Evolutionary conservation across 2,797 vertebrate genomes (phyloP).

Genomic region (Pelochelys cantorii): DNA sequence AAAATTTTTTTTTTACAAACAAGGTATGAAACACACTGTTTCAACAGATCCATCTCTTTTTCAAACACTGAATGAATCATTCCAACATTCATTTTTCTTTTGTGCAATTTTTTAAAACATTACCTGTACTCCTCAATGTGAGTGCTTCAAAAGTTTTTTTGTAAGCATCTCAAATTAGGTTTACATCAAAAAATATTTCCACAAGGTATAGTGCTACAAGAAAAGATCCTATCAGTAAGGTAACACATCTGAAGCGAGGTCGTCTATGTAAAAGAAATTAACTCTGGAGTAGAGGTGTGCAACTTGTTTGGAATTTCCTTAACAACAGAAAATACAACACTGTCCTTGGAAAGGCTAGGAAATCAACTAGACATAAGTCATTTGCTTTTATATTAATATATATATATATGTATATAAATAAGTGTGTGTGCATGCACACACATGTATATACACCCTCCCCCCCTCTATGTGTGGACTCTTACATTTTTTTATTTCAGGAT

Average conservation of each 20-base stretch:
- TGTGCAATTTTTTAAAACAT: constrained; percentile 93
- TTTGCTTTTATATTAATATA: constrained; percentile 62
- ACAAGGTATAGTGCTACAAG: constrained; percentile 96
- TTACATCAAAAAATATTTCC: constrained; percentile 92
- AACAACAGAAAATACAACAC: constrained; percentile 76
- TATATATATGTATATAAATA: constrained; percentile 63
- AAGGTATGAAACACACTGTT: constrained; percentile 88
- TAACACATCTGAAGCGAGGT: constrained; percentile 89
- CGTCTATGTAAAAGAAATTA: constrained; percentile 87
- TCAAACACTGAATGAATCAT: constrained; percentile 93
- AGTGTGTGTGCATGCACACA: neutral
- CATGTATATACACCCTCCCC: neutral
- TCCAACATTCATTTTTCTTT: constrained; percentile 97
- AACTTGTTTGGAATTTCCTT: constrained; percentile 85
- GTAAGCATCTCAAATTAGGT: constrained; percentile 88
- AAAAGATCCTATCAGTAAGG: constrained; percentile 93
- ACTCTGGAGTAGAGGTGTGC: constrained; percentile 89
- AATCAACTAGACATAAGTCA: constrained; percentile 69
- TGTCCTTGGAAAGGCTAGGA: constrained; percentile 74
- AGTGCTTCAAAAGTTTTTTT: constrained; percentile 89
- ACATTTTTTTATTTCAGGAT: constrained; percentile 60
- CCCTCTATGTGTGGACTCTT: constrained; percentile 24
- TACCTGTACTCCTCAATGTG: constrained; percentile 93
- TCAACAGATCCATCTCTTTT: constrained; percentile 89
- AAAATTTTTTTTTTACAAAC: constrained; percentile 84